phyloP scores from a whole-genome alignment of 2,888 invertebrate genomes.

The Linnaemya tessellans region DNA sequence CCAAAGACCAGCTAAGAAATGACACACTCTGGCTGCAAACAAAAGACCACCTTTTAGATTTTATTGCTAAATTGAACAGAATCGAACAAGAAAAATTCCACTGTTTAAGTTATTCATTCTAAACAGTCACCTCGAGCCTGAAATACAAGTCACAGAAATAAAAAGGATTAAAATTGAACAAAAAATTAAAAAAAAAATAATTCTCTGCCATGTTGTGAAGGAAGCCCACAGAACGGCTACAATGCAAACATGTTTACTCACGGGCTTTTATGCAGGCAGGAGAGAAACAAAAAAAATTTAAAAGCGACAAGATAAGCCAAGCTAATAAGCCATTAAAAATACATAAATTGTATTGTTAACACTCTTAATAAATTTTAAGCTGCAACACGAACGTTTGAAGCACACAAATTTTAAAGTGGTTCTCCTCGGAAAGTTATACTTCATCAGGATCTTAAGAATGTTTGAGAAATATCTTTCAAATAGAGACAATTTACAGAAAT shows the following conservation, averaged over 20 bases:
- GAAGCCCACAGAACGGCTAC: conserved; percentile 2
- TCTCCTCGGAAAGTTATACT: not conserved
- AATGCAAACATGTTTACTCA: conserved; percentile 9
- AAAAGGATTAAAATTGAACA: conserved; percentile 48
- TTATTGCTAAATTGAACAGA: conserved; percentile 38
- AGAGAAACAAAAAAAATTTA: not conserved
- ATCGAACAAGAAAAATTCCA: conserved; percentile 44
- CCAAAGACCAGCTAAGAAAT: not conserved
- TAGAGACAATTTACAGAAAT: too few species aligned
- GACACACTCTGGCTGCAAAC: conserved; percentile 40
- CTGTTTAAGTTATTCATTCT: conserved; percentile 34
- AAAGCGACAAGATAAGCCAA: conserved; percentile 79
- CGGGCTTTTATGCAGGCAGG: not conserved
- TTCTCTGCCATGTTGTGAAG: not conserved
- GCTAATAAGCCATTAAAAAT: conserved; percentile 82
- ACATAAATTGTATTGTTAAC: conserved; percentile 82
- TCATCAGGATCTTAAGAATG: too few species aligned
- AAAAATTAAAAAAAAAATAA: conserved; percentile 12
- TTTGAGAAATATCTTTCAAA: too few species aligned
- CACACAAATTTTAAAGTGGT: not conserved
- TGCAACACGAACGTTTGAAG: conserved; percentile 48
- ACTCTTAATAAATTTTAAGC: conserved; percentile 80
- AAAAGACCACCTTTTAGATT: conserved; percentile 67
- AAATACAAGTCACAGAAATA: not conserved
- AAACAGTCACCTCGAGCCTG: conserved; percentile 7